phyloP scores from a whole-genome alignment of 2,888 invertebrate species.

The Koerneria pararmatus region DNA sequence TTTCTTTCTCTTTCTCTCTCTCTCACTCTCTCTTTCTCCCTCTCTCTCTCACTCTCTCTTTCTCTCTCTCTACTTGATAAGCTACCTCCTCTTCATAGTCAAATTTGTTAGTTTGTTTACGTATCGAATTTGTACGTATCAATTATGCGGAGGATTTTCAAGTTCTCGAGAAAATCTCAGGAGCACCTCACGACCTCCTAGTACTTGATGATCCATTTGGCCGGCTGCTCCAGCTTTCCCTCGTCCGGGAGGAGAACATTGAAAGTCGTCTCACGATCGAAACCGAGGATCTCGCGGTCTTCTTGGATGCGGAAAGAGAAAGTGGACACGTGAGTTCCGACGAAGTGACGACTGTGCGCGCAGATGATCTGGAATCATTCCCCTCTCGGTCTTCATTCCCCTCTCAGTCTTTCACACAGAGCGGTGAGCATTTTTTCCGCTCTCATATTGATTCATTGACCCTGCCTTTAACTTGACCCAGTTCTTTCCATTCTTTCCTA shows the following conservation, averaged over 20 bases:
- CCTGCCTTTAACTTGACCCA: too few species aligned
- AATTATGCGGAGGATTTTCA: not conserved
- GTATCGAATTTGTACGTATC: not conserved
- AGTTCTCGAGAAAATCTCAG: not conserved
- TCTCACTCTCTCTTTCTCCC: constrained; percentile 63
- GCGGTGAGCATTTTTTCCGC: too few species aligned
- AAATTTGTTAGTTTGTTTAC: constrained; percentile 63
- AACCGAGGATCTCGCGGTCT: constrained; percentile 89
- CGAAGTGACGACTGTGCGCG: constrained; percentile 73
- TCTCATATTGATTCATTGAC: too few species aligned
- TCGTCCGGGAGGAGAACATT: constrained; percentile 74
- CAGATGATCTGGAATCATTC: constrained; percentile 77
- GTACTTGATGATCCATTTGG: constrained; percentile 68
- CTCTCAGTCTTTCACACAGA: too few species aligned
- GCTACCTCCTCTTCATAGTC: constrained; percentile 92
- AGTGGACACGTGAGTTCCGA: constrained; percentile 88
- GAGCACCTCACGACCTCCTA: constrained; percentile 10
- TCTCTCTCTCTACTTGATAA: constrained; percentile 90
- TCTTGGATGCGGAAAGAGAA: constrained; percentile 94
- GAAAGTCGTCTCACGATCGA: constrained; percentile 76
- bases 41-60: constrained; percentile 92
- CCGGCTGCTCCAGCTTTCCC: constrained; percentile 71
- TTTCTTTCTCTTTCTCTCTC: too few species aligned
- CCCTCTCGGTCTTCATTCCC: too few species aligned
- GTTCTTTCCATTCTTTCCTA: too few species aligned